phyloP scores from a whole-genome alignment of 2,888 invertebrate species.

The Megastigmus dorsalis region DNA sequence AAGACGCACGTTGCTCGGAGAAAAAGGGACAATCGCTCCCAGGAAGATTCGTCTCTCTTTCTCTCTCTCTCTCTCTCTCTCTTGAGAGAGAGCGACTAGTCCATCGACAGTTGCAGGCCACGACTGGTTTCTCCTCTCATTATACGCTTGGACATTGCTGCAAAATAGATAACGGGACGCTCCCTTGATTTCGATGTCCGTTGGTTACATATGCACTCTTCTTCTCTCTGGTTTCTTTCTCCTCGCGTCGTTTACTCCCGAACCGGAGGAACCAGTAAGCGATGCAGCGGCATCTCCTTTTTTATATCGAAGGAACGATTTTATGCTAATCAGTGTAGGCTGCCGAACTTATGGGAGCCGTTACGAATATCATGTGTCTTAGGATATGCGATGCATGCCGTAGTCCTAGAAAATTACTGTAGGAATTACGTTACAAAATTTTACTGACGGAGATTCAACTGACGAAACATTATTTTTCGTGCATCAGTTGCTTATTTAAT shows the following conservation, averaged over 20 bases:
- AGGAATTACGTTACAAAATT: too few species aligned
- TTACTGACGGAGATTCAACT: too few species aligned
- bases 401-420: too few species aligned
- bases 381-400: background rate
- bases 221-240: background rate
- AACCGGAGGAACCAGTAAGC: conserved; percentile 40
- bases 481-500: too few species aligned
- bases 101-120: background rate
- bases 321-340: conserved; percentile 45
- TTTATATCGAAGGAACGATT: conserved; percentile 36
- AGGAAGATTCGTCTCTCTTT: background rate
- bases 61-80: too few species aligned
- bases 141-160: background rate
- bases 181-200: conserved; percentile 6
- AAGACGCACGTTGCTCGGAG: background rate
- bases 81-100: background rate
- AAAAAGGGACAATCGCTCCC: background rate
- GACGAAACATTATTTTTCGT: too few species aligned
- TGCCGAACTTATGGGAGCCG: too few species aligned
- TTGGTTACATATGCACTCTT: background rate
- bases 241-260: background rate
- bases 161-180: conserved; percentile 38
- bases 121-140: conserved; percentile 41
- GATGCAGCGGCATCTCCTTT: background rate
- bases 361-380: conserved; percentile 6